Evolutionary conservation across 2,113 vertebrate genomes (phyloP).

Genomic region (Phodopus roborovskii): DNA sequence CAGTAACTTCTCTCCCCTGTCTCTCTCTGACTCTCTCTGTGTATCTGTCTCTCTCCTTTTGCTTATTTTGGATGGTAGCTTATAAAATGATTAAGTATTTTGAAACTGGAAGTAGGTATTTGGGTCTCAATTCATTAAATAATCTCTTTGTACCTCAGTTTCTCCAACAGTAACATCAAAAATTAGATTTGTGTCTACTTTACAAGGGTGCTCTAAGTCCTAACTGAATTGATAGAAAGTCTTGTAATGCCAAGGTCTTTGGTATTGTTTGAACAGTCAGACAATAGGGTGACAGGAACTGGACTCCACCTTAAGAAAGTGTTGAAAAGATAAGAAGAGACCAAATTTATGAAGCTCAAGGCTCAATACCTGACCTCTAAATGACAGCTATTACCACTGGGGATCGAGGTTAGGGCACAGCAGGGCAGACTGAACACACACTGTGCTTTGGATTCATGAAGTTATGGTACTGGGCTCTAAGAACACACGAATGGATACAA

Average conservation of each 20-base stretch:
- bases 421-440: not conserved
- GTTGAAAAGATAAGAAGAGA: not conserved
- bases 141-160: not conserved
- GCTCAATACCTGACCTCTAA: not conserved
- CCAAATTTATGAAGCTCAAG: rapidly evolving
- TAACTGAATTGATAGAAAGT: not conserved
- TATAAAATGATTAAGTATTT: not conserved
- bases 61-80: not conserved
- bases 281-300: no score
- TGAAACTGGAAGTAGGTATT: not conserved
- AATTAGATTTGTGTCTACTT: not conserved
- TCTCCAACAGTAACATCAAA: not conserved
- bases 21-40: not conserved
- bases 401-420: not conserved
- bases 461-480: not conserved
- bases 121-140: not conserved
- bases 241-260: not conserved
- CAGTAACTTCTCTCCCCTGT: not conserved
- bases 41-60: not conserved
- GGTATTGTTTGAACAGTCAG: not conserved
- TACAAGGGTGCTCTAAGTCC: not conserved
- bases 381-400: rapidly evolving
- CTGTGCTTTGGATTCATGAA: rapidly evolving
- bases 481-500: not conserved
- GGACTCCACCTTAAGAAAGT: not conserved